These are phyloP conservation scores for Myotis planiceps DNA, from an alignment of 2,797 vertebrate genomes.

Conservation along the genomic window DNA sequence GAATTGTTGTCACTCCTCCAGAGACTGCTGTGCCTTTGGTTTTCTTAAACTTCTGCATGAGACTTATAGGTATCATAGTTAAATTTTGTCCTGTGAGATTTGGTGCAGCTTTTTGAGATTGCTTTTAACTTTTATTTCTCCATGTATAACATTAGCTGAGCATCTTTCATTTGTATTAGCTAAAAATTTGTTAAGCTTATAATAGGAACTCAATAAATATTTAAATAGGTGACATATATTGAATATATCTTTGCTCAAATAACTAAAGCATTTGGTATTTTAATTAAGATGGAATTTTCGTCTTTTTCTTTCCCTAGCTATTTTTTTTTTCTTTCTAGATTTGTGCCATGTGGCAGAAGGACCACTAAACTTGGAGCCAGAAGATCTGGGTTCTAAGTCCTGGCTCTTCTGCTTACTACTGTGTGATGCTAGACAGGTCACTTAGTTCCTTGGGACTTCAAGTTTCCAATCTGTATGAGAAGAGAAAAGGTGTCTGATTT, in stretches of 20 bases:
- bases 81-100: slow-evolving; percentile 39
- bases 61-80: not conserved
- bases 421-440: not conserved
- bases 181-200: not conserved
- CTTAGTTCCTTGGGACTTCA: slow-evolving; percentile 29
- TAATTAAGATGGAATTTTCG: not conserved
- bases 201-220: not conserved
- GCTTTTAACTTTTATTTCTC: slow-evolving; percentile 13
- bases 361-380: not conserved
- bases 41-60: not conserved
- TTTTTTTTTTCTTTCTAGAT: not conserved
- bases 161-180: not conserved
- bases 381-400: not conserved
- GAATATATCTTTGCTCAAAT: slow-evolving; percentile 8
- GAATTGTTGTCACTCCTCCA: not conserved
- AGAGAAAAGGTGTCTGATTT: slow-evolving; percentile 5
- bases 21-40: not conserved
- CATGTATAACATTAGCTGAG: not conserved
- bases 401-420: not conserved
- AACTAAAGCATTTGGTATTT: slow-evolving; percentile 28
- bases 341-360: not conserved
- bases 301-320: not conserved
- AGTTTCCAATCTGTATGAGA: not conserved
- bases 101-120: not conserved
- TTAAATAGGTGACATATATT: not conserved